Percentiles rank a stretch among this genome's conserved stretches.
phyloP scores from a whole-genome alignment of 2,113 vertebrate species.

The Zeus faber region DNA sequence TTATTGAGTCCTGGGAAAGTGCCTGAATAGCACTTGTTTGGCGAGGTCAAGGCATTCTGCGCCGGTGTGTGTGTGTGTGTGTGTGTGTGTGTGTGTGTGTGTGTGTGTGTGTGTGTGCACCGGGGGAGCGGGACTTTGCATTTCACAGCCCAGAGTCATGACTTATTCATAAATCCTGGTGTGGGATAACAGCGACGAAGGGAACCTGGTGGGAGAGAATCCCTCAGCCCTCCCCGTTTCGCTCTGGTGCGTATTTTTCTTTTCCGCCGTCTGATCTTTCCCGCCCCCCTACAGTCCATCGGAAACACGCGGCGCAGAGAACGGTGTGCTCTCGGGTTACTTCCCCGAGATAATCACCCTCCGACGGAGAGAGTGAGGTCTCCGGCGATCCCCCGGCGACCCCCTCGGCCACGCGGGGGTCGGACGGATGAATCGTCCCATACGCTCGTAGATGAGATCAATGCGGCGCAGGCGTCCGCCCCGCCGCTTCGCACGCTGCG shows the following conservation, averaged over 20 bases:
- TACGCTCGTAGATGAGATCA: constrained; percentile 35
- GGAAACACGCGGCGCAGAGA: neutral
- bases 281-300: constrained; percentile 10
- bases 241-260: constrained; percentile 37
- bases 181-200: constrained; percentile 10
- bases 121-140: constrained; percentile 35
- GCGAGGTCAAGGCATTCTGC: constrained; percentile 34
- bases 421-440: constrained; percentile 27
- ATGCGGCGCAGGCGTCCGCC: constrained; percentile 20
- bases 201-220: constrained; percentile 23
- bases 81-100: neutral
- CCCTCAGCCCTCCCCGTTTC: constrained; percentile 26
- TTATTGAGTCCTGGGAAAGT: constrained; percentile 46
- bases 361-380: too few relatives aligned
- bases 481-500: constrained; percentile 30
- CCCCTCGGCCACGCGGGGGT: constrained; percentile 17
- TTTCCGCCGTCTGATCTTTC: constrained; percentile 41
- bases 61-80: constrained; percentile 22
- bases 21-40: constrained; percentile 30
- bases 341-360: constrained; percentile 32
- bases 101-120: constrained; percentile 30
- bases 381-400: too few relatives aligned
- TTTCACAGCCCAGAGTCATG: constrained; percentile 32
- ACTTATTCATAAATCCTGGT: constrained; percentile 38
- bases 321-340: neutral